Evolutionary conservation across 2,113 vertebrate genomes (phyloP).

Genomic region (Macrotus californicus): DNA sequence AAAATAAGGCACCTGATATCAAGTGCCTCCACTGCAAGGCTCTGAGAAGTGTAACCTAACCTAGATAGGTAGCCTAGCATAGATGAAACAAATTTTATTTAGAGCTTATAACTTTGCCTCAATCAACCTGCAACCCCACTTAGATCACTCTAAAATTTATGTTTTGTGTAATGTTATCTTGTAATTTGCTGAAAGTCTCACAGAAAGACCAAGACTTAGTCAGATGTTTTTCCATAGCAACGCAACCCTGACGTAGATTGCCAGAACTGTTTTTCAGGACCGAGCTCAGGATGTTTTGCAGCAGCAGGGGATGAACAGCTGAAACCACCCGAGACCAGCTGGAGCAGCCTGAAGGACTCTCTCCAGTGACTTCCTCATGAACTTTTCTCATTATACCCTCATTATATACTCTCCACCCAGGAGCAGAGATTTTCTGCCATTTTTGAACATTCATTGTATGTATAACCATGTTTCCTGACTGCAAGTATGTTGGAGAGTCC

Average conservation of each 20-base stretch:
- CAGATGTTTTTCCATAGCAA: background rate
- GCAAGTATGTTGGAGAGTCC: background rate
- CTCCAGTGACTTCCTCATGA: background rate
- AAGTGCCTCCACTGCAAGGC: fast-evolving
- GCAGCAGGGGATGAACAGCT: background rate
- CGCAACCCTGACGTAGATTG: background rate
- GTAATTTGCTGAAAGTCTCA: background rate
- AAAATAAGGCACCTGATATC: background rate
- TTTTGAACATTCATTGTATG: background rate
- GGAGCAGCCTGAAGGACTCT: background rate
- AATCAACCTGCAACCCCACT: background rate
- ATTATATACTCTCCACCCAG: background rate
- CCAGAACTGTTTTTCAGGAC: background rate
- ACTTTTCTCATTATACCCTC: background rate
- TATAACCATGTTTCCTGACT: background rate
- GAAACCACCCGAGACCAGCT: background rate
- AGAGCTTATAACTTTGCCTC: background rate
- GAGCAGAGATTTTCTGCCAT: background rate
- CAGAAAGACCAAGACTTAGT: background rate
- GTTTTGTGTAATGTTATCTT: background rate
- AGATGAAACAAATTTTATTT: background rate
- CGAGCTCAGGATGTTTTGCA: background rate
- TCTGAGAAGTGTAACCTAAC: background rate
- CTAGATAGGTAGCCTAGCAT: background rate
- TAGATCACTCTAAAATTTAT: background rate